These are phyloP conservation scores for Loxodonta africana DNA, from an alignment of 2,113 vertebrate species.

Conservation along the genomic window DNA sequence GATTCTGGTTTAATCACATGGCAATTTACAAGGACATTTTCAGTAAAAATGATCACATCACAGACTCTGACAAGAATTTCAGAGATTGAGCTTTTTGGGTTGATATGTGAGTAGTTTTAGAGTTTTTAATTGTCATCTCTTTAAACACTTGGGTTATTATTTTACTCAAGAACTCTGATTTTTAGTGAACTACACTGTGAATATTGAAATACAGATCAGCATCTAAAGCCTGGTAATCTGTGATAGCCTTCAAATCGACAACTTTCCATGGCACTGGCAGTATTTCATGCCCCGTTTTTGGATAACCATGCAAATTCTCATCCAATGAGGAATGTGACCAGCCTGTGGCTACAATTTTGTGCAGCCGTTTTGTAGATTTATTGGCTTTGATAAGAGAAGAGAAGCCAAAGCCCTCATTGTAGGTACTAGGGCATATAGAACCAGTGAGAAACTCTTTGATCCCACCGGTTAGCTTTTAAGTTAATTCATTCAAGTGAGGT, in stretches of 20 bases:
- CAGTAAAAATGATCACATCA: slow-evolving; percentile 70
- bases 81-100: slow-evolving; percentile 58
- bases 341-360: neutral
- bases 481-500: neutral
- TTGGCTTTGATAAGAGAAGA: neutral
- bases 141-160: slow-evolving; percentile 67
- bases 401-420: neutral
- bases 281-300: neutral
- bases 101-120: slow-evolving; percentile 62
- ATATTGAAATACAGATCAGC: neutral
- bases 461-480: neutral
- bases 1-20: slow-evolving; percentile 82
- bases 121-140: slow-evolving; percentile 68
- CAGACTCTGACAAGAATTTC: slow-evolving; percentile 70
- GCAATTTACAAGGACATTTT: slow-evolving; percentile 69
- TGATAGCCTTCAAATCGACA: slow-evolving; percentile 9
- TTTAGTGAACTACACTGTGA: slow-evolving; percentile 57
- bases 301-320: neutral
- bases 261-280: neutral
- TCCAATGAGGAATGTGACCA: neutral
- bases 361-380: neutral
- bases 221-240: neutral
- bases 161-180: slow-evolving; percentile 67
- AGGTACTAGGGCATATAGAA: neutral
- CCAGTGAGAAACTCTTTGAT: neutral